Evolutionary conservation across 2,113 vertebrate species (phyloP), one percentile per base, ranked within the genome.

Genomic region (Spheniscus mendiculus): DNA sequence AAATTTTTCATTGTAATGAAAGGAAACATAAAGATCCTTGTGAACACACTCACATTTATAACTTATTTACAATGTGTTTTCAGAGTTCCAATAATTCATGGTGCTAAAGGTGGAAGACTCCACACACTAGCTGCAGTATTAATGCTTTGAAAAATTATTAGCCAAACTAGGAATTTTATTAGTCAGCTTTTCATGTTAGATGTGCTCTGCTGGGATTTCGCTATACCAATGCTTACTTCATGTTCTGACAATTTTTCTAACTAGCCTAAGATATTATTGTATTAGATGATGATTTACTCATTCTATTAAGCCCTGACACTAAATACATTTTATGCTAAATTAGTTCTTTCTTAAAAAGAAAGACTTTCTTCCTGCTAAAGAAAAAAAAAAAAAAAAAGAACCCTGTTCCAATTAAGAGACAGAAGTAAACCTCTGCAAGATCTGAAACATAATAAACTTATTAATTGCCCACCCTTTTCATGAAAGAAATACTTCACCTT

Each of bases 251-350:
- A 55, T 92, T 96, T 87, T 96, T 89, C 91, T 90, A 96, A 94
- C 89, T 82, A 92, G 47, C 34, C 69, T 50, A 90, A 82, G 76
- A 92, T 96, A 94, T 94, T 89, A 92, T 36, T 93, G 90, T 53
- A 87, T 82, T 87, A 95, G 82, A 66, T 87, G 27, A 92, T 91
- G 49, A 94, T 96, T 95, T 97, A 95, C 87, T 81, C 82, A 80
- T 93, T 96, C 87, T 96, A 90, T 95, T 97, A 94, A 97, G 76
- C 34, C 50, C 59, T 94, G 91, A 88, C 89, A 96, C 69, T 90
- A 97, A 95, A 95, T 89, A 77, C 19, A 92, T 83, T 95, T 92
- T 92, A 94, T 87, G 70, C 79, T 92, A 79, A 93, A 93, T 94
- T 79, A 82, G 52, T 71, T 78, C 47, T 92, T 94, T 82, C 83